Percentiles rank a stretch among this genome's conserved stretches.
Conservation (phyloP, 2,888 invertebrate genomes). For the Octonoba sinensis region DNA sequence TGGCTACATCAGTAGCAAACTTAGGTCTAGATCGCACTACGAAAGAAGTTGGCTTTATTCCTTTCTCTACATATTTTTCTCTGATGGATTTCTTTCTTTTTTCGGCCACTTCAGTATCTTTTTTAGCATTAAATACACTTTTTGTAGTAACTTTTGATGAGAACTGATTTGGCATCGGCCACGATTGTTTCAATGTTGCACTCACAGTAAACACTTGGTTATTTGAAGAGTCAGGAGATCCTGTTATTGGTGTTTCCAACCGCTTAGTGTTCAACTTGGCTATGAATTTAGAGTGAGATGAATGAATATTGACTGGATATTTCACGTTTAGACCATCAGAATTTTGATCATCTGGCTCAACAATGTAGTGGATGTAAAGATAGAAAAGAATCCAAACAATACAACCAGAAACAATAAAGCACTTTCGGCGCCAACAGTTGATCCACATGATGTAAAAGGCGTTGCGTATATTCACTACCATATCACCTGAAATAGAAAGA, state of each 20-base stretch:
- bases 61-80: conserved; percentile 34
- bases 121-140: conserved; percentile 21
- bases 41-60: conserved; percentile 45
- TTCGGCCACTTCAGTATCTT: conserved; percentile 9
- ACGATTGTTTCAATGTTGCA: too few species aligned
- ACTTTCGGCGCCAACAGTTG: conserved; percentile 64
- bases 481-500: conserved; percentile 22
- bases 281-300: neutral
- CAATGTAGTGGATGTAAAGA: conserved; percentile 58
- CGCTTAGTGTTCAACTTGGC: too few species aligned
- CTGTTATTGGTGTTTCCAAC: neutral
- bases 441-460: conserved; percentile 41
- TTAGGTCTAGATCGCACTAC: conserved; percentile 16
- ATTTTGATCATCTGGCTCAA: conserved; percentile 11
- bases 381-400: conserved; percentile 53
- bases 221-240: neutral
- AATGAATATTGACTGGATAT: conserved; percentile 29
- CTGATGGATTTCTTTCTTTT: conserved; percentile 39
- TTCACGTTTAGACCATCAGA: conserved; percentile 32
- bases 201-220: too few species aligned
- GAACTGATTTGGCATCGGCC: neutral
- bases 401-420: conserved; percentile 40
- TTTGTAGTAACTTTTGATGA: conserved; percentile 25
- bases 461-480: conserved; percentile 25
- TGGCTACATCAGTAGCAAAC: neutral